Conservation (phyloP, 2,888 invertebrate species). For the Pandemis heparana region DNA sequence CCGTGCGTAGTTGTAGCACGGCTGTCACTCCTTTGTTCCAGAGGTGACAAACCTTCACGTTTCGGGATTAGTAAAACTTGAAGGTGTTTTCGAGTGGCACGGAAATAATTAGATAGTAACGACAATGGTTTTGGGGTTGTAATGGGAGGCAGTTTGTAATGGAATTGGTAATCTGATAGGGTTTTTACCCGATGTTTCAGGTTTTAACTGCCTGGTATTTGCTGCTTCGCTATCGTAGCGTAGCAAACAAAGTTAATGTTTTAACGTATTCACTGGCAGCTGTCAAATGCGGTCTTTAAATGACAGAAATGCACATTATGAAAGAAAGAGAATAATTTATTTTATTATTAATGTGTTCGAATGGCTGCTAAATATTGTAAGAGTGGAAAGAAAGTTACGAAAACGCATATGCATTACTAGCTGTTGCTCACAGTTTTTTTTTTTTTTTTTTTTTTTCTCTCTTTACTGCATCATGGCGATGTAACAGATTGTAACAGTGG, state of each 20-base stretch:
- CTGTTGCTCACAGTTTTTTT: too few relatives aligned
- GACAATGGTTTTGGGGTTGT: constrained; percentile 28
- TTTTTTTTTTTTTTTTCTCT: too few relatives aligned
- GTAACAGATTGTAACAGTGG: too few relatives aligned
- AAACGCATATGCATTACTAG: too few relatives aligned
- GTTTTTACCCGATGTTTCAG: background rate
- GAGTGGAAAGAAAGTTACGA: too few relatives aligned
- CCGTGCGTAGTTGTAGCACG: background rate
- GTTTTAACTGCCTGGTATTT: background rate
- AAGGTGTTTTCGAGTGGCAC: constrained; percentile 11
- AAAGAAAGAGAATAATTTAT: too few relatives aligned
- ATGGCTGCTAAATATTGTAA: too few relatives aligned
- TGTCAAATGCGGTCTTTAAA: too few relatives aligned
- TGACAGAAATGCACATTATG: too few relatives aligned
- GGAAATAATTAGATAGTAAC: constrained; percentile 23
- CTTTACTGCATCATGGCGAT: too few relatives aligned
- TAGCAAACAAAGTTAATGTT: background rate
- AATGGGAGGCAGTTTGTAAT: constrained; percentile 20
- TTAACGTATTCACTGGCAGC: too few relatives aligned
- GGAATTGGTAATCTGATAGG: constrained; percentile 23
- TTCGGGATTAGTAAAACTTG: constrained; percentile 31
- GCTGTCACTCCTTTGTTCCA: constrained; percentile 12
- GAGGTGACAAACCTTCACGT: constrained; percentile 27
- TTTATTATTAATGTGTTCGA: too few relatives aligned
- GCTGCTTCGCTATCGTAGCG: background rate